Conservation (phyloP, 2,888 invertebrate genomes). For the Argyra leucocephala region DNA sequence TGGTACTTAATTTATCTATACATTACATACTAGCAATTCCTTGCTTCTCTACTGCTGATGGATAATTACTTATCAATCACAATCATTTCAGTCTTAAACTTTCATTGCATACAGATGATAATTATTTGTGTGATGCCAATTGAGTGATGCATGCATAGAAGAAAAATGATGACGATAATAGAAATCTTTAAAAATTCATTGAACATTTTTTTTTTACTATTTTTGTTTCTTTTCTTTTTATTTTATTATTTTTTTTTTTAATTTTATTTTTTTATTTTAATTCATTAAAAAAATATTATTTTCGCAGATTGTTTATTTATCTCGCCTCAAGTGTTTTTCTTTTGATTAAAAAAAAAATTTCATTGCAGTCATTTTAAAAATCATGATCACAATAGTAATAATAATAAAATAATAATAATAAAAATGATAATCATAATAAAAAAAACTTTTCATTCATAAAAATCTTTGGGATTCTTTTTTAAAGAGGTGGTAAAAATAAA, state of each 20-base stretch:
- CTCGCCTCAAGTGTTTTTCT: slow-evolving; percentile 1
- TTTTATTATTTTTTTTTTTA: background rate
- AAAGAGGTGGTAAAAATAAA: too few relatives aligned
- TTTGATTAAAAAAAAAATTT: background rate
- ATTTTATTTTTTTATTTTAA: background rate
- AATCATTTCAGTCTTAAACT: background rate
- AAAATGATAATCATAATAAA: background rate
- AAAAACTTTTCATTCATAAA: background rate
- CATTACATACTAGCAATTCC: too few relatives aligned
- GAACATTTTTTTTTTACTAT: too few relatives aligned
- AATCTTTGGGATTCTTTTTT: background rate
- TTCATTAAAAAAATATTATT: slow-evolving; percentile 12
- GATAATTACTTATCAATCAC: too few relatives aligned
- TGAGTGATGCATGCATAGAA: background rate
- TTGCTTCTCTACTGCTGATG: too few relatives aligned
- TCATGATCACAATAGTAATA: too few relatives aligned
- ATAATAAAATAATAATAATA: background rate
- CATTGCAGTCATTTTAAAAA: background rate
- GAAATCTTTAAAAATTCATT: background rate
- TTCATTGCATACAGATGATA: background rate
- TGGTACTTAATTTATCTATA: background rate
- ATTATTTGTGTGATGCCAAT: background rate
- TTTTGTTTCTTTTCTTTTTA: too few relatives aligned
- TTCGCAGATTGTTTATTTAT: background rate
- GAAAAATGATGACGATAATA: background rate